A percentile compares a stretch with the other conserved stretches of the same genome.
Evolutionary conservation across 2,888 invertebrate species (phyloP).

Genomic region (Gandaritis pyraliata): DNA sequence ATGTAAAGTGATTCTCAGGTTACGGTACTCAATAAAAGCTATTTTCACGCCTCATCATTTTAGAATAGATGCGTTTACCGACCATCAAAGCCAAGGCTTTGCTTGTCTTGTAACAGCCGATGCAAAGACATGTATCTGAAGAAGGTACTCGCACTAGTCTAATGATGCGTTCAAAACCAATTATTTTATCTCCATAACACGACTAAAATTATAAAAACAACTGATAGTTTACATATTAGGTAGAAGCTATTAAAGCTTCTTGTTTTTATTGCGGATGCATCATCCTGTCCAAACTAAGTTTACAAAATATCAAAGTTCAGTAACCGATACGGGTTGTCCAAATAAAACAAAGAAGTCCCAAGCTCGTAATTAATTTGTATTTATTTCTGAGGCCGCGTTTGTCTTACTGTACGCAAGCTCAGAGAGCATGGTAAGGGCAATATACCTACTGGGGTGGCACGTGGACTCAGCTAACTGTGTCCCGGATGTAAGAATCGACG

Average conservation of each 20-base stretch:
- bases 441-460: constrained; percentile 41
- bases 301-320: constrained; percentile 35
- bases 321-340: constrained; percentile 28
- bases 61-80: constrained; percentile 29
- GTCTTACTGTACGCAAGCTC: constrained; percentile 29
- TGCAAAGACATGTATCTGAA: constrained; percentile 30
- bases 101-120: constrained; percentile 24
- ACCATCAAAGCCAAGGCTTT: constrained; percentile 33
- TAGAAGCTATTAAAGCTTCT: constrained; percentile 30
- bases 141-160: constrained; percentile 15
- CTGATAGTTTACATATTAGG: constrained; percentile 28
- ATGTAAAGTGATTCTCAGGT: constrained; percentile 20
- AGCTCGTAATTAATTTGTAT: constrained; percentile 32
- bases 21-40: constrained; percentile 24
- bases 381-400: constrained; percentile 26
- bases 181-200: constrained; percentile 53
- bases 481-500: constrained; percentile 46
- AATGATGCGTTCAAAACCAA: constrained; percentile 56
- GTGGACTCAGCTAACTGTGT: constrained; percentile 33
- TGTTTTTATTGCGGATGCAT: constrained; percentile 36
- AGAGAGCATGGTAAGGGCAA: constrained; percentile 38
- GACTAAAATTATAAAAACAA: constrained; percentile 47
- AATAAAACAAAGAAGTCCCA: constrained; percentile 35
- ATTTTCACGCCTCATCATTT: constrained; percentile 23
- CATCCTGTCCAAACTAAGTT: constrained; percentile 20